Percentiles rank a stretch among this genome's conserved stretches.
phyloP scores from a whole-genome alignment of 2,797 vertebrate genomes.

The Phataginus tricuspis region DNA sequence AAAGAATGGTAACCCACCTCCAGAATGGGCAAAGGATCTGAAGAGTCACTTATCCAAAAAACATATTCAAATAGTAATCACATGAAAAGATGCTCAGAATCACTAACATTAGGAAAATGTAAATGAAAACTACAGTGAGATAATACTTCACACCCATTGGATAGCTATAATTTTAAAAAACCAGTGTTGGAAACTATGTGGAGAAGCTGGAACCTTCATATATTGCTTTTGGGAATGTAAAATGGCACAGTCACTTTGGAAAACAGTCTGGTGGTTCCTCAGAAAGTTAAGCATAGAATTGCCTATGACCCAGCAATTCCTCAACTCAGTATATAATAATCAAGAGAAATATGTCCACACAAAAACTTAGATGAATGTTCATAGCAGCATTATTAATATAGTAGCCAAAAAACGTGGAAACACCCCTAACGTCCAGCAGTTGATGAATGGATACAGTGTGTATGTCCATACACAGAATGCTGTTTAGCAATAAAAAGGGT shows the following conservation, averaged over 20 bases:
- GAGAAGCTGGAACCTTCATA: neutral
- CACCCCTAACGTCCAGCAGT: neutral
- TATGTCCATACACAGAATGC: neutral
- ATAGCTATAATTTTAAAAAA: neutral
- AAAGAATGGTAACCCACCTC: neutral
- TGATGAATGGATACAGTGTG: neutral
- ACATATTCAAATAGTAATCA: neutral
- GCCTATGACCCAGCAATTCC: neutral
- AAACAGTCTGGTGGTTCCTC: neutral
- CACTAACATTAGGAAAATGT: neutral
- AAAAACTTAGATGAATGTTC: neutral
- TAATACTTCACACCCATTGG: neutral
- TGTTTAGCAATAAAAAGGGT: neutral
- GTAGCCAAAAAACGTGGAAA: neutral
- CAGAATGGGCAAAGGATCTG: neutral
- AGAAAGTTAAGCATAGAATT: constrained; percentile 2
- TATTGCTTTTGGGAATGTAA: neutral
- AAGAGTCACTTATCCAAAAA: neutral
- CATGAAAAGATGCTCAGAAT: neutral
- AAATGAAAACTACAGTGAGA: neutral
- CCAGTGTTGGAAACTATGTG: neutral
- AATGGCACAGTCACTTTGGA: neutral
- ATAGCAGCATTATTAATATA: neutral
- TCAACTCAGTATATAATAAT: neutral
- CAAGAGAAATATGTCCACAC: neutral